Conservation (phyloP, 2,797 vertebrate genomes). For the Bufotes viridis region DNA sequence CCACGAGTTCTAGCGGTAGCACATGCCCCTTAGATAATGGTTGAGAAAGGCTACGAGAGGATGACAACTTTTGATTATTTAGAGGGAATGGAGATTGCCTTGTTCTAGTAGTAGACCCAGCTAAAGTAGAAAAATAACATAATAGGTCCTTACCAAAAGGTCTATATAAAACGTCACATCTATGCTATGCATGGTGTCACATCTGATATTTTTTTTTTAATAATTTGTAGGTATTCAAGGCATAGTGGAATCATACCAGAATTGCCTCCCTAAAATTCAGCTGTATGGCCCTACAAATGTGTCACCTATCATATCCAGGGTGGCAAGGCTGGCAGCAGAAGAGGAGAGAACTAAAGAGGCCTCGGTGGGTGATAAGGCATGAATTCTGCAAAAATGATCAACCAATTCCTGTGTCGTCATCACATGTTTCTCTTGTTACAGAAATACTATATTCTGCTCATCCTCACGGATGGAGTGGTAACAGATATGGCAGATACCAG, state of each 20-base stretch:
- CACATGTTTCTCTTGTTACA: conserved; percentile 65
- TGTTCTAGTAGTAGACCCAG: not conserved
- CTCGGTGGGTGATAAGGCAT: conserved; percentile 77
- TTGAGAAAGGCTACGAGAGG: too few species aligned
- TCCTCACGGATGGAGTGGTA: conserved; percentile 92
- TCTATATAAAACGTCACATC: not conserved
- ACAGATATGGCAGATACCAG: conserved; percentile 93
- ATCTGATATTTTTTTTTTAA: not conserved
- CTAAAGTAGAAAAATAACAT: not conserved
- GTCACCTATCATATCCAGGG: conserved; percentile 92
- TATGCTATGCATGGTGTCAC: not conserved
- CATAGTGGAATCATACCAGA: conserved; percentile 94
- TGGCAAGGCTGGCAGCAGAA: conserved; percentile 84
- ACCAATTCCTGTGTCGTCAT: not conserved
- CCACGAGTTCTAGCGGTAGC: not conserved
- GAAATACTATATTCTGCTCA: conserved; percentile 94
- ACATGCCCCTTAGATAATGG: too few species aligned
- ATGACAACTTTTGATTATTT: too few species aligned
- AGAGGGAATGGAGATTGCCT: too few species aligned
- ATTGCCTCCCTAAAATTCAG: conserved; percentile 94
- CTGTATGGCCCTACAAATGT: conserved; percentile 95
- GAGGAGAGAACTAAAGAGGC: conserved; percentile 89
- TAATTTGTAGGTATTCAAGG: conserved; percentile 86
- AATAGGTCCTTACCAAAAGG: not conserved
- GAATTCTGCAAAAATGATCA: not conserved